These are phyloP conservation scores for Ostrea edulis DNA, from an alignment of 1,140 invertebrate species.

Conservation along the genomic window DNA sequence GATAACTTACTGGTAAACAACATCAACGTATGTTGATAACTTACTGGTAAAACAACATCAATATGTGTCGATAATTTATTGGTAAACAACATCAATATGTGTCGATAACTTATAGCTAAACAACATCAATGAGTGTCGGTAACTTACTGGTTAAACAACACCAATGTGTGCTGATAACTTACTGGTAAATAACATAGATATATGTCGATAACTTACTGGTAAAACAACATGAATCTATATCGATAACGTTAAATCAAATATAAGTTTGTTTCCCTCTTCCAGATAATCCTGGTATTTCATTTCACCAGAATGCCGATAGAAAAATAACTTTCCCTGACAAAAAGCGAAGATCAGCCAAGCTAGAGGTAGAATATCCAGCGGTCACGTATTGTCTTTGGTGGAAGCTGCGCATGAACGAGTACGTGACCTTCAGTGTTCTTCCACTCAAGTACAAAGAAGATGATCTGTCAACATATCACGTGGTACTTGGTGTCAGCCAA, in stretches of 20 bases:
- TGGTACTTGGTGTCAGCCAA: background rate
- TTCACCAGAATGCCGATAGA: background rate
- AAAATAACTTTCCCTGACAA: background rate
- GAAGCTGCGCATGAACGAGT: background rate
- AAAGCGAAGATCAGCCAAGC: background rate
- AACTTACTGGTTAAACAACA: too few species aligned
- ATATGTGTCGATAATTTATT: too few species aligned
- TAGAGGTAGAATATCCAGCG: slow-evolving; percentile 31
- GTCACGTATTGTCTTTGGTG: background rate
- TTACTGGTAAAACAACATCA: too few species aligned
- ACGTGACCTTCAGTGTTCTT: background rate
- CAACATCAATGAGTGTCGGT: too few species aligned
- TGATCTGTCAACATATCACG: background rate
- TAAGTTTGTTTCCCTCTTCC: background rate
- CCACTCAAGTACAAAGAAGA: background rate
- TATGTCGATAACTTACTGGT: too few species aligned
- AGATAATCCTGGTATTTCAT: background rate
- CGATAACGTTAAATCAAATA: background rate
- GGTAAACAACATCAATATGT: too few species aligned
- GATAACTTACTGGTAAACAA: too few species aligned
- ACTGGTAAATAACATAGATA: too few species aligned
- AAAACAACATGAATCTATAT: too few species aligned
- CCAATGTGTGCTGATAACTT: too few species aligned
- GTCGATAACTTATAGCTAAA: too few species aligned
- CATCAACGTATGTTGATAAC: too few species aligned